phyloP scores from a whole-genome alignment of 2,888 invertebrate species.

The Bombylius major region DNA sequence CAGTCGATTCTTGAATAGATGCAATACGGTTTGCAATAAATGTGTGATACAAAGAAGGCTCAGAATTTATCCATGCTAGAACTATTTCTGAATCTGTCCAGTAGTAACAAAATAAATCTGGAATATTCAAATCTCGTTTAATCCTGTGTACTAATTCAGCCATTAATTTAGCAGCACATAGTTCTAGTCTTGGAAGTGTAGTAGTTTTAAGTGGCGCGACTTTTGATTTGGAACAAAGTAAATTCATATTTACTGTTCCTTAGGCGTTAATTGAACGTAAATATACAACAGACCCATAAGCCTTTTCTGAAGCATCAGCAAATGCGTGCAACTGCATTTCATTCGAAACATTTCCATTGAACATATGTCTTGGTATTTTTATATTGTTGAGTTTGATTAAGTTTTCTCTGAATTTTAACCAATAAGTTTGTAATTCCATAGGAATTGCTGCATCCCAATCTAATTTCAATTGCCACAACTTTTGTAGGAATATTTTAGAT shows the following conservation, averaged over 20 bases:
- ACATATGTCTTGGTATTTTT: background rate
- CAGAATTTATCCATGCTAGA: background rate
- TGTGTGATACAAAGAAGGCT: background rate
- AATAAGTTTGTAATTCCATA: too few relatives aligned
- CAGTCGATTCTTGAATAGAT: background rate
- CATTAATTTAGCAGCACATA: background rate
- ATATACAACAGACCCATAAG: background rate
- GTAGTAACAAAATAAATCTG: background rate
- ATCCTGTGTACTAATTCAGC: background rate
- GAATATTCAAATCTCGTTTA: background rate
- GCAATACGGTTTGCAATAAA: background rate
- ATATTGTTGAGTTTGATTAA: too few relatives aligned
- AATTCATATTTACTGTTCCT: background rate
- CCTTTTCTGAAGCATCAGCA: background rate
- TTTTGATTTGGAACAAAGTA: background rate
- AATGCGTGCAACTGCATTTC: background rate
- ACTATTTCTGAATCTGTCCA: background rate
- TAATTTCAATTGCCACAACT: constrained; percentile 7
- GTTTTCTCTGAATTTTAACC: too few relatives aligned
- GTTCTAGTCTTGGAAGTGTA: background rate
- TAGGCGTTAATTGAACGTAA: background rate
- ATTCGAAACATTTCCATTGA: background rate
- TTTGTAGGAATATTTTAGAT: constrained; percentile 12
- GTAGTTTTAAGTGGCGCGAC: background rate
- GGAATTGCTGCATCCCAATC: background rate